phyloP scores from a whole-genome alignment of 2,797 vertebrate genomes.

The Champsocephalus esox region DNA sequence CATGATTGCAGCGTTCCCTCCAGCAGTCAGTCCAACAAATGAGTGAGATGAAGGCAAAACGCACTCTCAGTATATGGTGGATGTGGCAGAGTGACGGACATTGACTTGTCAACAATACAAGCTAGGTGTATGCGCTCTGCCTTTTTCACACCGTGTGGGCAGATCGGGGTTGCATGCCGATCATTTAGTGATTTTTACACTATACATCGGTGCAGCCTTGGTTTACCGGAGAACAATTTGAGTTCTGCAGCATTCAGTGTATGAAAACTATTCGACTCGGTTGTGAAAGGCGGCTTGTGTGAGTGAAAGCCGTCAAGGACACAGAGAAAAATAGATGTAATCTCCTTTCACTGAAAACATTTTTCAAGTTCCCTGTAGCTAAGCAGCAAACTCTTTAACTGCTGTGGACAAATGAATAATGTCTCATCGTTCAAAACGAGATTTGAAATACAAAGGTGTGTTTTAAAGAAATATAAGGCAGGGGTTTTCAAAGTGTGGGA shows the following conservation, averaged over 20 bases:
- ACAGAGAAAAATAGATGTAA: conserved; percentile 32
- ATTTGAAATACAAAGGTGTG: neutral
- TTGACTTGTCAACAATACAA: conserved; percentile 53
- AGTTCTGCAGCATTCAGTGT: conserved; percentile 55
- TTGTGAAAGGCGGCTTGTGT: conserved; percentile 53
- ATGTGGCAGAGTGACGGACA: conserved; percentile 46
- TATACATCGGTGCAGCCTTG: conserved; percentile 72
- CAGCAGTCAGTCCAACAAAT: conserved; percentile 46
- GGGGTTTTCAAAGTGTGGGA: no score
- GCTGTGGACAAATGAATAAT: conserved; percentile 9
- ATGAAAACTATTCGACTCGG: conserved; percentile 43
- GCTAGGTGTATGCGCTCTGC: conserved; percentile 43
- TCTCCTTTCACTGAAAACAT: conserved; percentile 67
- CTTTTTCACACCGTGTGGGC: conserved; percentile 61
- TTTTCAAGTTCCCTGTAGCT: conserved; percentile 53
- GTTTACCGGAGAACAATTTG: conserved; percentile 63
- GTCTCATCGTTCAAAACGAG: neutral
- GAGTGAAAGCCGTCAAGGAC: conserved; percentile 76
- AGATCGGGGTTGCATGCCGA: conserved; percentile 43
- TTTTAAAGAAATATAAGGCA: neutral
- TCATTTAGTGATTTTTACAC: conserved; percentile 60
- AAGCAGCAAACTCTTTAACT: conserved; percentile 53
- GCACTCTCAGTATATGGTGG: conserved; percentile 28
- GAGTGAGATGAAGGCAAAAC: conserved; percentile 41
- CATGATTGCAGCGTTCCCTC: conserved; percentile 66